These are phyloP conservation scores for Amphiura filiformis DNA, from an alignment of 35 echinoderm and acorn worm genomes.

Conservation along the genomic window DNA sequence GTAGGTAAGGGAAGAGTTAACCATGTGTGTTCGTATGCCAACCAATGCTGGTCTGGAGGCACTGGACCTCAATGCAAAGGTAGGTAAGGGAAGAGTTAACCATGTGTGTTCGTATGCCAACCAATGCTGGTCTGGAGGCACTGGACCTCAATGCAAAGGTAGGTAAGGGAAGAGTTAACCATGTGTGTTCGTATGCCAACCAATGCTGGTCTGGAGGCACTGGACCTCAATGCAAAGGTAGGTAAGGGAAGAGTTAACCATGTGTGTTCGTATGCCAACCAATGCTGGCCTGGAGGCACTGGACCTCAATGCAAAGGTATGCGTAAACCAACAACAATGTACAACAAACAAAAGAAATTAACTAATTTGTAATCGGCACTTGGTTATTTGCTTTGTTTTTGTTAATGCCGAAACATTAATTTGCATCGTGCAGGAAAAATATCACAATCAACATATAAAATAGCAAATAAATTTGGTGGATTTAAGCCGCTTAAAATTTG, in stretches of 20 bases:
- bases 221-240: conserved; percentile 83
- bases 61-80: too few species aligned
- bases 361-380: too few species aligned
- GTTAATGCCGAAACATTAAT: too few species aligned
- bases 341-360: too few species aligned
- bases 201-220: conserved; percentile 70
- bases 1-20: conserved; percentile 15
- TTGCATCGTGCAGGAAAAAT: too few species aligned
- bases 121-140: conserved; percentile 71
- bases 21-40: too few species aligned
- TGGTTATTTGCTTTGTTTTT: too few species aligned
- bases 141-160: conserved; percentile 86
- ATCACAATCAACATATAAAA: too few species aligned
- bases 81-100: conserved; percentile 14
- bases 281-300: conserved; percentile 72
- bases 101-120: conserved; percentile 52
- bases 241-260: conserved; percentile 15
- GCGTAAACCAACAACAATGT: too few species aligned
- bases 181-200: conserved; percentile 61
- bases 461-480: too few species aligned
- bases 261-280: conserved; percentile 58
- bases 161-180: conserved; percentile 13
- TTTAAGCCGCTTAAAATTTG: too few species aligned
- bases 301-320: conserved; percentile 82
- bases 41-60: too few species aligned